Evolutionary conservation across 2,797 vertebrate genomes (phyloP).

Genomic region (Arrhamphus sclerolepis): DNA sequence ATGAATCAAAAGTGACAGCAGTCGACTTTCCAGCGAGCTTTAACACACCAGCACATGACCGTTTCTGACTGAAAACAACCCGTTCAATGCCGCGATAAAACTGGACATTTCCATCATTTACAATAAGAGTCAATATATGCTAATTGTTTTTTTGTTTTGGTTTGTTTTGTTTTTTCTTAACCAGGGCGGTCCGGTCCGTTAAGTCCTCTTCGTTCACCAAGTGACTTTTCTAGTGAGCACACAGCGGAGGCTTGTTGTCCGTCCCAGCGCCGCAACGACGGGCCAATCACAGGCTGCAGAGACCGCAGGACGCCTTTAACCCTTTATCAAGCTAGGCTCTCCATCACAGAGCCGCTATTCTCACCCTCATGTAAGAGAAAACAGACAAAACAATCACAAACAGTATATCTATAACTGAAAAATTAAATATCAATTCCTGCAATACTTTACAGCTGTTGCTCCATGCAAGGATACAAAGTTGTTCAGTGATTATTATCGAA

Average conservation of each 20-base stretch:
- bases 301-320: conserved; percentile 50
- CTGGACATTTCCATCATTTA: conserved; percentile 7
- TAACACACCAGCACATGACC: conserved; percentile 19
- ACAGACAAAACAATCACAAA: conserved; percentile 4
- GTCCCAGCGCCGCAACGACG: conserved; percentile 56
- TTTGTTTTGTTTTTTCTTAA: not conserved
- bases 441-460: too few species aligned
- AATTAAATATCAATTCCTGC: too few species aligned
- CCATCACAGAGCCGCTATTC: conserved; percentile 14
- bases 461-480: too few species aligned
- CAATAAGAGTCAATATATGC: not conserved
- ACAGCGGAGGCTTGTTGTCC: conserved; percentile 49
- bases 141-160: too few species aligned
- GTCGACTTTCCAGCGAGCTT: conserved; percentile 48
- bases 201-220: conserved; percentile 41
- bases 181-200: not conserved
- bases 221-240: conserved; percentile 52
- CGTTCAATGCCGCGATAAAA: not conserved
- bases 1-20: conserved; percentile 69
- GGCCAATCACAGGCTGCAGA: conserved; percentile 70
- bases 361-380: not conserved
- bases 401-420: not conserved
- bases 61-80: conserved; percentile 5
- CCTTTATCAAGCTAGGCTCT: conserved; percentile 42
- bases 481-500: too few species aligned